phyloP scores from a whole-genome alignment of 2,113 vertebrate species.

The Mixornis gularis region DNA sequence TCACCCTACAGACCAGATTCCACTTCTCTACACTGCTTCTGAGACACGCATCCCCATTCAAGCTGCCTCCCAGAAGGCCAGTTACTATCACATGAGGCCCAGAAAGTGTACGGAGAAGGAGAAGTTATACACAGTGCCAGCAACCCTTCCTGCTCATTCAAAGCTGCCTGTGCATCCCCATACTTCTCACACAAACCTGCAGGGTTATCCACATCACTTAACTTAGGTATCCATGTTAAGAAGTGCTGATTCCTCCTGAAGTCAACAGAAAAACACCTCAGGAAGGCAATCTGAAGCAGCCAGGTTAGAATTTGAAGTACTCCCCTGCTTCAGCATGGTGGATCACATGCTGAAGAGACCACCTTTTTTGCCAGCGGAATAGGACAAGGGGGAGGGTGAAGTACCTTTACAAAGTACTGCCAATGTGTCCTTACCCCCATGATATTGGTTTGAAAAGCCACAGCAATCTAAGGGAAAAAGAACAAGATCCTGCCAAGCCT shows the following conservation, averaged over 20 bases:
- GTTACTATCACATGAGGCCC: background rate
- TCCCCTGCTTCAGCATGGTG: background rate
- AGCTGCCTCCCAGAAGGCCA: background rate
- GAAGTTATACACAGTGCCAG: background rate
- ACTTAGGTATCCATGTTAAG: background rate
- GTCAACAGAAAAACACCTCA: background rate
- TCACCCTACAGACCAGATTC: background rate
- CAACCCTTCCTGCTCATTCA: background rate
- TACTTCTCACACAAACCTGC: background rate
- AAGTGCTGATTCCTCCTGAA: background rate
- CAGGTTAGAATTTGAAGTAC: background rate
- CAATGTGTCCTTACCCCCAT: rapidly evolving
- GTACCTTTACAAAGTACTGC: background rate
- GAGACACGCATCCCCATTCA: background rate
- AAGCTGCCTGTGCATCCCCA: rapidly evolving
- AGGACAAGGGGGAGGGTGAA: background rate
- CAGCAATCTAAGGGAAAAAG: background rate
- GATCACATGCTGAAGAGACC: background rate
- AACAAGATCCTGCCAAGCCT: background rate
- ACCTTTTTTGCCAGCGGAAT: background rate
- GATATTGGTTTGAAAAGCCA: background rate
- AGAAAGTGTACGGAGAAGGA: background rate
- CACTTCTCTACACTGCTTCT: background rate
- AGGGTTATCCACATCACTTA: background rate
- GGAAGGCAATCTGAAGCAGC: background rate